These are phyloP conservation scores for Hydropotes inermis DNA, from an alignment of 2,113 vertebrate species.

Conservation along the genomic window DNA sequence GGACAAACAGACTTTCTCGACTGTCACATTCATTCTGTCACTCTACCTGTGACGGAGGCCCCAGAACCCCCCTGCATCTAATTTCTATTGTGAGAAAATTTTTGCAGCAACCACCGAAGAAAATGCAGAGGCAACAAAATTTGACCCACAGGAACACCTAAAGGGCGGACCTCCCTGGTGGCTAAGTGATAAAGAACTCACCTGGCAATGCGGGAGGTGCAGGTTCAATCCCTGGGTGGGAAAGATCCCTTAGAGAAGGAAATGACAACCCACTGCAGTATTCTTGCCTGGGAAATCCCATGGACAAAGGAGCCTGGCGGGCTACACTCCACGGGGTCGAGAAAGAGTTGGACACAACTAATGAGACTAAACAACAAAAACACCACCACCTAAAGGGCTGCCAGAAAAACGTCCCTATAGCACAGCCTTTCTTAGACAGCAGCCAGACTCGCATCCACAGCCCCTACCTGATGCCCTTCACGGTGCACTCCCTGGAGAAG, in stretches of 20 bases:
- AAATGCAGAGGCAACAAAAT: not conserved
- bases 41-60: not conserved
- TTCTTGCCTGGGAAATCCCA: not conserved
- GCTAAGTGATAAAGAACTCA: not conserved
- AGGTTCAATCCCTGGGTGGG: not conserved
- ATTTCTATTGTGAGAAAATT: not conserved
- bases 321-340: not conserved
- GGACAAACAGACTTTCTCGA: not conserved
- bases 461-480: not conserved
- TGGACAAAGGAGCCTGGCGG: not conserved
- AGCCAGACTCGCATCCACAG: not conserved
- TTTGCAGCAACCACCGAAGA: not conserved
- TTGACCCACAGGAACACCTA: not conserved
- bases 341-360: not conserved
- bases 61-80: not conserved
- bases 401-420: not conserved
- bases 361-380: not conserved
- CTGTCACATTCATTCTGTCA: not conserved
- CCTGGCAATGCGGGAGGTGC: not conserved
- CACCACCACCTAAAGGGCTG: not conserved
- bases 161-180: not conserved
- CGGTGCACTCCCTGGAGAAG: not conserved
- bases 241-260: not conserved
- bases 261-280: not conserved
- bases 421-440: not conserved